Evolutionary conservation across 2,888 invertebrate genomes (phyloP).

Genomic region (Cyclophora albipunctata): DNA sequence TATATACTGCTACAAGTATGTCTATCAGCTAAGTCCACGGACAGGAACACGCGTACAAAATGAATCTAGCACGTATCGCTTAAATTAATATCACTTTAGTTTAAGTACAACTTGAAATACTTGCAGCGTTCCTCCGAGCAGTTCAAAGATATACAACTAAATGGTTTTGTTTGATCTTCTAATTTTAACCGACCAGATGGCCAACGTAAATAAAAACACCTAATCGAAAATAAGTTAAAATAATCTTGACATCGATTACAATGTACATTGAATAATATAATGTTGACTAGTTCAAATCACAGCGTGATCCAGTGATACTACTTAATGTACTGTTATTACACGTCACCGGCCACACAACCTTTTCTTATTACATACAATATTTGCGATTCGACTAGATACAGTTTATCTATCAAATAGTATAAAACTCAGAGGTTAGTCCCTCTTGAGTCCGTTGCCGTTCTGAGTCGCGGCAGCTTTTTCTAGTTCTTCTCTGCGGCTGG

Average conservation of each 20-base stretch:
- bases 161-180: slow-evolving; percentile 25
- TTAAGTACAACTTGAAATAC: slow-evolving; percentile 41
- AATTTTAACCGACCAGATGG: slow-evolving; percentile 28
- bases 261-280: neutral
- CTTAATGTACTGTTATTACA: neutral
- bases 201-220: slow-evolving; percentile 21
- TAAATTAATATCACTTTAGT: slow-evolving; percentile 71
- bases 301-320: slow-evolving; percentile 1
- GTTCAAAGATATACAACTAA: slow-evolving; percentile 22
- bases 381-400: slow-evolving; percentile 13
- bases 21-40: slow-evolving; percentile 5
- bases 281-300: slow-evolving; percentile 19
- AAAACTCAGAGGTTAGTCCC: slow-evolving; percentile 57
- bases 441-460: slow-evolving; percentile 78
- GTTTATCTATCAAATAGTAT: slow-evolving; percentile 3
- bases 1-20: slow-evolving; percentile 10
- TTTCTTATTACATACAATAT: slow-evolving; percentile 5
- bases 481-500: slow-evolving; percentile 68
- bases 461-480: slow-evolving; percentile 61
- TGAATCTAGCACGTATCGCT: slow-evolving; percentile 61
- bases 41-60: slow-evolving; percentile 49
- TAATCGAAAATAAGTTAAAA: slow-evolving; percentile 3
- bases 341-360: slow-evolving; percentile 8
- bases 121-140: slow-evolving; percentile 21
- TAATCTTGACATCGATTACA: too few species aligned